Evolutionary conservation across 2,797 vertebrate species (phyloP).

Genomic region (Uromys caudimaculatus): DNA sequence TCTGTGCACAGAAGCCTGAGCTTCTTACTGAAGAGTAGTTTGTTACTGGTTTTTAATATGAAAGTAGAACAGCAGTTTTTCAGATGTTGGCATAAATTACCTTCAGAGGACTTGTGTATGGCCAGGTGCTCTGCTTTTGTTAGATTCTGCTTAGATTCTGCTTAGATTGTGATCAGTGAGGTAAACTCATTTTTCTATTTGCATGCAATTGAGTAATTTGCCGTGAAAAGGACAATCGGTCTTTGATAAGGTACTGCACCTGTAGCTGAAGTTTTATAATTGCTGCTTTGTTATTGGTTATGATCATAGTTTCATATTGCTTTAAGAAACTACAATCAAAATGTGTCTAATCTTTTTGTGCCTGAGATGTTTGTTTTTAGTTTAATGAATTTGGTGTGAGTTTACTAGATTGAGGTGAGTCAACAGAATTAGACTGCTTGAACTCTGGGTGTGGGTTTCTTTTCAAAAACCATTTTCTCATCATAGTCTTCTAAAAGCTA

Average conservation of each 20-base stretch:
- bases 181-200: slow-evolving; percentile 85
- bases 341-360: slow-evolving; percentile 73
- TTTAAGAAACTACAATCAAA: slow-evolving; percentile 86
- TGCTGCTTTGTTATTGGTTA: slow-evolving; percentile 88
- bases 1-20: slow-evolving; percentile 67
- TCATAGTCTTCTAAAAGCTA: slow-evolving; percentile 76
- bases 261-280: slow-evolving; percentile 85
- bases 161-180: slow-evolving; percentile 87
- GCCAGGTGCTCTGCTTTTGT: slow-evolving; percentile 84
- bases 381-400: slow-evolving; percentile 75
- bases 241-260: slow-evolving; percentile 88
- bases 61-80: slow-evolving; percentile 57
- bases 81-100: slow-evolving; percentile 83
- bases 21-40: slow-evolving; percentile 58
- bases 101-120: slow-evolving; percentile 85
- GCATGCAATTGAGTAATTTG: slow-evolving; percentile 85
- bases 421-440: slow-evolving; percentile 73
- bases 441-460: slow-evolving; percentile 80
- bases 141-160: background rate
- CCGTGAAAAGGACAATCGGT: slow-evolving; percentile 80
- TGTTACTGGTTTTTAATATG: slow-evolving; percentile 70
- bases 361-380: slow-evolving; percentile 76
- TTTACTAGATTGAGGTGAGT: slow-evolving; percentile 82
- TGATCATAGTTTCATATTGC: slow-evolving; percentile 88
- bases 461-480: slow-evolving; percentile 65